phyloP scores from a whole-genome alignment of 2,113 vertebrate genomes.

The Phainopepla nitens region DNA sequence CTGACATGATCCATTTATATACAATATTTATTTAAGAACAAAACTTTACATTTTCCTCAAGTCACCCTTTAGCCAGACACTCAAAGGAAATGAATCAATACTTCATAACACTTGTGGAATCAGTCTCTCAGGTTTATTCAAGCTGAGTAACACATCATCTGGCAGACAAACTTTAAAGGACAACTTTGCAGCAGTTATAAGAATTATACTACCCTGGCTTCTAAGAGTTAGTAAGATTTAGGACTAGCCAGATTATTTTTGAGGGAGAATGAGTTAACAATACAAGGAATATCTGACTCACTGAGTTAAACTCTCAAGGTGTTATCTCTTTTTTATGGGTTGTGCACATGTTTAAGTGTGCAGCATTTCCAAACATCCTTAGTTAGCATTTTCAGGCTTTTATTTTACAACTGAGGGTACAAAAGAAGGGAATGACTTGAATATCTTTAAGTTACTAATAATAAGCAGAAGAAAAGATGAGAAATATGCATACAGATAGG shows the following conservation, averaged over 20 bases:
- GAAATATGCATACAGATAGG: not conserved
- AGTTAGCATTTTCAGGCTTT: not conserved
- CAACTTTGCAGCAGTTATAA: not conserved
- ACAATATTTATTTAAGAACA: slow-evolving; percentile 59
- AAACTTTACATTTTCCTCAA: slow-evolving; percentile 46
- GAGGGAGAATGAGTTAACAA: not conserved
- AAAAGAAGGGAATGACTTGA: not conserved
- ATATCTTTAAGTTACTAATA: not conserved
- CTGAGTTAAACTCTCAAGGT: not conserved
- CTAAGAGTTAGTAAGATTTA: not conserved
- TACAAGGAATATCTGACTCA: not conserved
- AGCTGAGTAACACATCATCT: slow-evolving; percentile 15
- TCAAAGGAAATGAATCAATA: slow-evolving; percentile 55
- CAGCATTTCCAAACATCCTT: not conserved
- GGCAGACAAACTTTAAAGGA: slow-evolving; percentile 25
- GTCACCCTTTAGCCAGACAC: slow-evolving; percentile 32
- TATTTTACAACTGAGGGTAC: not conserved
- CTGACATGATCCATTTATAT: slow-evolving; percentile 61
- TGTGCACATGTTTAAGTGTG: not conserved
- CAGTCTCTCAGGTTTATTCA: slow-evolving; percentile 45
- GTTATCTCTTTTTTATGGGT: not conserved
- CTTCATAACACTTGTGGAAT: not conserved
- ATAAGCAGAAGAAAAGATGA: not conserved
- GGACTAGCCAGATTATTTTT: not conserved
- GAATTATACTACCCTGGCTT: not conserved